Percentiles rank a stretch among this genome's conserved stretches.
Conservation (phyloP, 2,797 vertebrate genomes). For the Xerus rutilus region DNA sequence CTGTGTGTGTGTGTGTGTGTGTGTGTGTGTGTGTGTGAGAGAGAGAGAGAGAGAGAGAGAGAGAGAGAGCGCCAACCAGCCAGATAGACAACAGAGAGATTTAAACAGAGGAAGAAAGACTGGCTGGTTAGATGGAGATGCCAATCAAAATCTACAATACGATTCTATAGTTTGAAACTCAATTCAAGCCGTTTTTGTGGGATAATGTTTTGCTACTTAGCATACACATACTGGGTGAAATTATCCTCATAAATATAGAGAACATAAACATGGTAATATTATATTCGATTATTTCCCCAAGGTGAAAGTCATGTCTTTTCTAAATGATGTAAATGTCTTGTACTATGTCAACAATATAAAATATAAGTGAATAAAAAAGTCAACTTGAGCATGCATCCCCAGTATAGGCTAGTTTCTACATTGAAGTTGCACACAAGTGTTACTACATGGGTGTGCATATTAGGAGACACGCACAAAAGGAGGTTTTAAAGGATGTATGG, state of each 20-base stretch:
- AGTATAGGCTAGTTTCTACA: neutral
- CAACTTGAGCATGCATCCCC: too few relatives aligned
- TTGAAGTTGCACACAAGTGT: neutral
- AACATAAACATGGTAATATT: neutral
- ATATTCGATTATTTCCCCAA: neutral
- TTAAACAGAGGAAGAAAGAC: neutral
- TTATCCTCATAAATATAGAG: neutral
- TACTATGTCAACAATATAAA: neutral
- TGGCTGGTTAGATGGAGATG: neutral
- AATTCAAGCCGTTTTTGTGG: neutral
- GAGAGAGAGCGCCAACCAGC: too few relatives aligned
- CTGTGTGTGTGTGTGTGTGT: too few relatives aligned
- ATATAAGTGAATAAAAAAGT: neutral
- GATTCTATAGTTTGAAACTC: conserved; percentile 20
- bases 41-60: neutral
- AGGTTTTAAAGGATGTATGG: neutral
- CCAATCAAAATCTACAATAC: neutral
- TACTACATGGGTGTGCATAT: neutral
- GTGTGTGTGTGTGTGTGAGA: too few relatives aligned
- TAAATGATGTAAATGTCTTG: neutral
- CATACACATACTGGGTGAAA: neutral
- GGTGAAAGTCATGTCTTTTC: neutral
- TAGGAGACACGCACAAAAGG: neutral
- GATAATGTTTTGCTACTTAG: neutral
- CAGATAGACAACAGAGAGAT: neutral